Evolutionary conservation across 2,888 invertebrate genomes (phyloP).

Genomic region (Colostygia pectinataria): DNA sequence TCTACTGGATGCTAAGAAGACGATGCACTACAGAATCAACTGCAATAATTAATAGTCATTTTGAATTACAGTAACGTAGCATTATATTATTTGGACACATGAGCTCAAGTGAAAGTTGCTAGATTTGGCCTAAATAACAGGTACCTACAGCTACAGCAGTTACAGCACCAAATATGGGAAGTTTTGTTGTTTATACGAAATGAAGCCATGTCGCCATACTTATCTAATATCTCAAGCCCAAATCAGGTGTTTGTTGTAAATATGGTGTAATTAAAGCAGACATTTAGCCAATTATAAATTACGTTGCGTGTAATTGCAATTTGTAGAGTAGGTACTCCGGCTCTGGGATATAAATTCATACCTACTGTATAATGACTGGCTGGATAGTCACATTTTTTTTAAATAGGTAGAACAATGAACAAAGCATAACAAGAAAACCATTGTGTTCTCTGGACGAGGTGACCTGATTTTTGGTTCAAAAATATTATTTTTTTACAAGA

Average conservation of each 20-base stretch:
- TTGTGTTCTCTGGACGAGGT: slow-evolving; percentile 7
- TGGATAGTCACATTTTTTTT: too few relatives aligned
- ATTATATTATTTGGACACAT: background rate
- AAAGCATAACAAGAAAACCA: slow-evolving; percentile 1
- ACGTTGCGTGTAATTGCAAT: too few relatives aligned
- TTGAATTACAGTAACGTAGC: background rate
- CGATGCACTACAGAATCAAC: too few relatives aligned
- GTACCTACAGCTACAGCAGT: background rate
- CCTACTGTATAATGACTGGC: background rate
- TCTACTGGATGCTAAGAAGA: too few relatives aligned
- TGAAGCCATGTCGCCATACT: slow-evolving; percentile 13
- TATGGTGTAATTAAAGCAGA: too few relatives aligned
- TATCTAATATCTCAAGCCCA: too few relatives aligned
- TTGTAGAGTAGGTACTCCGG: too few relatives aligned
- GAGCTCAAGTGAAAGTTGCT: slow-evolving; percentile 18
- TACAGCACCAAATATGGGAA: slow-evolving; percentile 7
- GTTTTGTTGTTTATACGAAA: slow-evolving; percentile 23
- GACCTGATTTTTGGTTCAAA: slow-evolving; percentile 5
- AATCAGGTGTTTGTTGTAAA: too few relatives aligned
- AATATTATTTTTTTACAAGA: background rate
- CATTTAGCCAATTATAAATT: too few relatives aligned
- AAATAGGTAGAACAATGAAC: slow-evolving; percentile 5
- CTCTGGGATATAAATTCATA: slow-evolving; percentile 2
- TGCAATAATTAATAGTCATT: too few relatives aligned
- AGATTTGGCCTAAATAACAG: slow-evolving; percentile 13